Conservation (phyloP, 2,888 invertebrate genomes). For the Macrosoma leucophasiata region DNA sequence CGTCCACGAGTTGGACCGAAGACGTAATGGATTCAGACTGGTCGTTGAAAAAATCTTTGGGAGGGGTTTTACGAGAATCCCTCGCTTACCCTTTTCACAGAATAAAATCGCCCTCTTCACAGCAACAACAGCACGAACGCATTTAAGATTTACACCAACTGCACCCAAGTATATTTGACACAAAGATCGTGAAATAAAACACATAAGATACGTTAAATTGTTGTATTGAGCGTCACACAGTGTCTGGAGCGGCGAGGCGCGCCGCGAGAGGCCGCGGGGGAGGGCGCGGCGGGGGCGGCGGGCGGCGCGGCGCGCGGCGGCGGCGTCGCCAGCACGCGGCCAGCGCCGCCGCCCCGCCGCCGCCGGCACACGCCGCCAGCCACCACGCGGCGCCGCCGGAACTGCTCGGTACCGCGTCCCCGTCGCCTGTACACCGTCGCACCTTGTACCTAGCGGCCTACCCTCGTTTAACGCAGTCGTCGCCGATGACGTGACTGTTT, state of each 20-base stretch:
- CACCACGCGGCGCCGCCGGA: conserved; percentile 38
- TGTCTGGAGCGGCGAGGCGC: conserved; percentile 51
- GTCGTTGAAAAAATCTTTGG: too few relatives aligned
- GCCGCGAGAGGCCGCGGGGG: conserved; percentile 62
- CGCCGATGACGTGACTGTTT: too few relatives aligned
- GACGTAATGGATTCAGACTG: too few relatives aligned
- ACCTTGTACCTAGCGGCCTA: background rate
- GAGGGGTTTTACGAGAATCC: too few relatives aligned
- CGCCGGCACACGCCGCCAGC: conserved; percentile 35
- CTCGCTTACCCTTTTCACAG: too few relatives aligned
- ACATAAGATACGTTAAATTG: conserved; percentile 45
- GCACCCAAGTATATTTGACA: too few relatives aligned
- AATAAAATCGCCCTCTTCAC: too few relatives aligned
- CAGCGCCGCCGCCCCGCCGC: conserved; percentile 31
- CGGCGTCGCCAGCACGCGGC: conserved; percentile 46
- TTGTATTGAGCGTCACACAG: conserved; percentile 65
- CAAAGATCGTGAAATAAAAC: too few relatives aligned
- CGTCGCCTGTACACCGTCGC: conserved; percentile 37
- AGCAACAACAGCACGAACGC: too few relatives aligned
- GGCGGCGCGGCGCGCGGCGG: conserved; percentile 53
- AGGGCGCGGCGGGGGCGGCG: conserved; percentile 44
- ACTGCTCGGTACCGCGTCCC: conserved; percentile 33
- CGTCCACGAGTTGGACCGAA: too few relatives aligned
- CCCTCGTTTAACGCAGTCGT: too few relatives aligned
- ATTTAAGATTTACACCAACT: too few relatives aligned